Evolutionary conservation across 2,888 invertebrate species (phyloP), one percentile per base, ranked within the genome.

Genomic region (Gari tellinella): DNA sequence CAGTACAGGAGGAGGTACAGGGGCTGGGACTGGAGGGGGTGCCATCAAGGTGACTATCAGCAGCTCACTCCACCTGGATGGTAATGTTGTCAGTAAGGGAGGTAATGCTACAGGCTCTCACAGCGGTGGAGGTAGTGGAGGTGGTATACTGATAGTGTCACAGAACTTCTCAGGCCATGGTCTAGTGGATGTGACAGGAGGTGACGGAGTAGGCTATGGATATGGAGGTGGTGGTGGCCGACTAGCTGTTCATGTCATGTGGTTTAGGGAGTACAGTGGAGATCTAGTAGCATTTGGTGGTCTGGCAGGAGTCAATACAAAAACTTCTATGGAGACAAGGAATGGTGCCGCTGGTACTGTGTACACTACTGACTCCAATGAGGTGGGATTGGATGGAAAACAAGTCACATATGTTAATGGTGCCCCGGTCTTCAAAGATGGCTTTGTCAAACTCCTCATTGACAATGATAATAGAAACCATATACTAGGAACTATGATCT

Each of bases 111-210:
- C 43, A 0, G 69, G 53, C 2, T 52, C 53, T n/a, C 72, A 80
- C 64, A 77, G 81, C 61, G 87, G 87, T 23, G 88, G 86, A 40
- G 88, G 87, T 15, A 85, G 86, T 64, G 88, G 82, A 17, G 88
- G 88, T 26, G 84, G 85, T 56, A 66, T 87, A 46, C 75, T 79
- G 60, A 61, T 87, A 19, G 57, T 66, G 7, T 82, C 83, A n/a
- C 80, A 79, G 23, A 82, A 82, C 65, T 83, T 87, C 72, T 86
- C 86, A 2, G 88, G 88, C 23, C 88, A 88, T 66, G 88, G 88
- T 7, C 40, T 76, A 19, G 58, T 85, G 19, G 80, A 78, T 1
- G 72, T 73, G 0, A 79, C 82, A 15, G 88, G 88, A 17, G 88
- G 88, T 1, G 26, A 64, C 19, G 86, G 84, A 14, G 8, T 56